These are phyloP conservation scores for Thamnophis sirtalis DNA, from an alignment of 2,113 vertebrate species.

Conservation along the genomic window DNA sequence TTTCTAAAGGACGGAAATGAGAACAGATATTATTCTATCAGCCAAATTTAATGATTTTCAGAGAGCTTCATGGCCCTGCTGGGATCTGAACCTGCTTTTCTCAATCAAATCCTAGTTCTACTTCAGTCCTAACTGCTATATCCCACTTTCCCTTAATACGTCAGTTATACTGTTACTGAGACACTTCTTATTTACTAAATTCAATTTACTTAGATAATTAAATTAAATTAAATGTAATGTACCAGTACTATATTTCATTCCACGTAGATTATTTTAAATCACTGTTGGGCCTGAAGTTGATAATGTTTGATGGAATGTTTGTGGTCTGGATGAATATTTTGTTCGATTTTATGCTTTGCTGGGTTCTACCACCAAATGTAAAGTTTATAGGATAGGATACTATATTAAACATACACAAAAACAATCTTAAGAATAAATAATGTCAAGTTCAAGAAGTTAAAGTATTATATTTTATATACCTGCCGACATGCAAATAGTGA, in stretches of 20 bases:
- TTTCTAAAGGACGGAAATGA: neutral
- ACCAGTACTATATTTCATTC: too few species aligned
- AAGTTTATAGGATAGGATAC: neutral
- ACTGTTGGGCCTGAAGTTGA: neutral
- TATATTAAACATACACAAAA: neutral
- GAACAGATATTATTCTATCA: neutral
- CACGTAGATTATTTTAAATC: neutral
- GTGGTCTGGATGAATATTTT: neutral
- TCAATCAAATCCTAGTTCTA: neutral
- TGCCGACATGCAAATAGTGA: neutral
- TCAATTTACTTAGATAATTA: too few species aligned
- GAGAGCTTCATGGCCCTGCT: neutral
- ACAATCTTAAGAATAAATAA: neutral
- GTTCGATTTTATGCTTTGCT: neutral
- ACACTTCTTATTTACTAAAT: neutral
- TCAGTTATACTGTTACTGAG: neutral
- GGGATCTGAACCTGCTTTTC: neutral
- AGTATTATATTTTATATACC: neutral
- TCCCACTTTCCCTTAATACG: too few species aligned
- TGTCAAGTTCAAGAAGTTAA: neutral
- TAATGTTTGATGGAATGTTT: neutral
- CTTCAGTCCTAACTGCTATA: neutral
- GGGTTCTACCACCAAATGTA: neutral
- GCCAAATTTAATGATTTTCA: neutral
- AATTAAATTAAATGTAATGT: too few species aligned